These are phyloP conservation scores for Yponomeuta plumbellus DNA, from an alignment of 2,888 invertebrate species.

Conservation along the genomic window DNA sequence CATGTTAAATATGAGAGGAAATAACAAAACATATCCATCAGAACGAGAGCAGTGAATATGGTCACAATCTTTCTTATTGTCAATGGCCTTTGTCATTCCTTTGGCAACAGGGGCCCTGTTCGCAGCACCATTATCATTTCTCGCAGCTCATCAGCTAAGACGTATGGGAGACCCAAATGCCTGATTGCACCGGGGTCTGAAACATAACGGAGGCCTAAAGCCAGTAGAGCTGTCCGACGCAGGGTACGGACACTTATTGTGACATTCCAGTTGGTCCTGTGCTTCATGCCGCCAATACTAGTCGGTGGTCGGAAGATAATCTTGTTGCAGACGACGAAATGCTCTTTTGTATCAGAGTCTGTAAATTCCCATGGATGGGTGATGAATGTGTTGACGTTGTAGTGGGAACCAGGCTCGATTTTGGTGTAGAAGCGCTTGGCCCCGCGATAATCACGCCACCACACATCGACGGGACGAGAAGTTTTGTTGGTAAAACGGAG, in stretches of 20 bases:
- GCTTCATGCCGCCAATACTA: constrained; percentile 44
- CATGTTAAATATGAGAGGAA: too few relatives aligned
- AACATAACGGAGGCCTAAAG: constrained; percentile 40
- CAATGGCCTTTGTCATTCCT: not conserved
- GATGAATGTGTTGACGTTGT: constrained; percentile 84
- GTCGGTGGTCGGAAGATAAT: constrained; percentile 61
- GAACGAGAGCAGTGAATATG: too few relatives aligned
- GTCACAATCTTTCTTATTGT: too few relatives aligned
- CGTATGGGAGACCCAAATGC: constrained; percentile 56
- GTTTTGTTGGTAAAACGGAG: constrained; percentile 56
- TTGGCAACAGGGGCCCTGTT: constrained; percentile 9
- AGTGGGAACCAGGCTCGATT: constrained; percentile 70
- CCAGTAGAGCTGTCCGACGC: constrained; percentile 57
- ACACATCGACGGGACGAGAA: constrained; percentile 72
- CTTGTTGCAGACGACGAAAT: constrained; percentile 73
- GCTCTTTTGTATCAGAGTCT: constrained; percentile 81
- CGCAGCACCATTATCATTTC: constrained; percentile 27
- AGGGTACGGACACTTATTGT: constrained; percentile 72
- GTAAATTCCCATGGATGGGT: constrained; percentile 92
- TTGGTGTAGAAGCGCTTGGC: constrained; percentile 76
- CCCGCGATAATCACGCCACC: constrained; percentile 88
- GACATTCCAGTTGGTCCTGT: constrained; percentile 66
- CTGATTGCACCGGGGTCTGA: constrained; percentile 40
- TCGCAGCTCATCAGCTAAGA: constrained; percentile 52
- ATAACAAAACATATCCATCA: too few relatives aligned